Evolutionary conservation across 2,797 vertebrate species (phyloP), one percentile per base, ranked within the genome.

Genomic region (Oophaga sylvatica): DNA sequence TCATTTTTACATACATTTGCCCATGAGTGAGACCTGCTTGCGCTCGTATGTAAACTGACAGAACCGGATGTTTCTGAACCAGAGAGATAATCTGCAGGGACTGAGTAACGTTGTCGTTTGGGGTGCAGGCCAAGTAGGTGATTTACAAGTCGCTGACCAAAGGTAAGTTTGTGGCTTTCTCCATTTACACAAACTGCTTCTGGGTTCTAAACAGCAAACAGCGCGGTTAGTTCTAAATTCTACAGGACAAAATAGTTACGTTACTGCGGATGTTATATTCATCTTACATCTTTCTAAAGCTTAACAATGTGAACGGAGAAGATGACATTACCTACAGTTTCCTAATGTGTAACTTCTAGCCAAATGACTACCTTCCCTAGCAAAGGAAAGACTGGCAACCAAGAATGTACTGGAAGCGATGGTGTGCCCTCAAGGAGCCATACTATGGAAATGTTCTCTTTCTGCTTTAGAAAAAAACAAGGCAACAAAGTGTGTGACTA

Each of bases 81-180:
- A 94, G 93, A 95, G 53, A 96, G 95, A 96, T 95, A 95, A 91
- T 97, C 97, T 90, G 95, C 93, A 90, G 96, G 95, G 92, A 96
- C 95, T 93, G 95, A 98, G 90, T 96, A 93, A 87, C 96, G 97
- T 87, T 97, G 96, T 90, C 92, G 95, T 91, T 94, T 94, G 92
- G 96, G 95, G 81, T 92, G 97, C 94, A 99, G 92, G 90, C 98
- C 98, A 96, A 99, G 95, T 90, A 99, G 95, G 95, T 96, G 97
- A 95, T 98, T 98, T 95, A 99, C 97, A 96, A 99, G 96, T 92
- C 97, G 95, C 92, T 95, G 97, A 96, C 94, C 95, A 94, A 99
- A 95, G 76, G 97, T 97, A 91, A 98, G 96, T 93, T 95, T 97
- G 96, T 95, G 95, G 94, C 94, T 95, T 91, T 95, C 96, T 95